Base-by-base conservation (phyloP, 2,888 invertebrate species). In the Apodemia mormo region DNA sequence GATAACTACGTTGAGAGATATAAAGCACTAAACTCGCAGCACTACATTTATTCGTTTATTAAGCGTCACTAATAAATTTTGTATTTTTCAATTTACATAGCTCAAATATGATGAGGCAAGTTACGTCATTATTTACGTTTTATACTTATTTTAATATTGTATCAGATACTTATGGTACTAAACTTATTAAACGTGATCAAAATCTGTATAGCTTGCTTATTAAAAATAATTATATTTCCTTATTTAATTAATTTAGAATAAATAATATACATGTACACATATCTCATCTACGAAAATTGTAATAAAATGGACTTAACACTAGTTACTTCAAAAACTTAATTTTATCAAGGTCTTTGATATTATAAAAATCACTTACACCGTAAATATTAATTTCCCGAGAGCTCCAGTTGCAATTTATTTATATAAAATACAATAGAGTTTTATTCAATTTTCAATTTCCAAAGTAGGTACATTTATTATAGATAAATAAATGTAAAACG, bases 191-290 rank as follows among this genome's bases (percentile, higher is more conserved):
- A 49, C 49, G 49, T 49, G 49, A 49, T 49, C 14, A 49, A 49
- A 30, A 58, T 58, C 30, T 58, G 10, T 58, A 58, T 49, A 58
- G 10, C 29, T 58, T 58, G 58, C 58, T 30, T 30, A 58, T 58
- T 58, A 30, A 58, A 30, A 58, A 58, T 22, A 58, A 30, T 58
- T 58, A 30, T 30, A 30, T 58, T 58, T 58, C 33, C 29, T 58
- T 58, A 61, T 33, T 61, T 61, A 61, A 49, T 49, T 49, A 14
- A 49, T 29, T 22, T 29, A 61, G 33, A 61, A 61, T 61, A 61
- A 61, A 61, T 61, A 61, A 61, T 61, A 61, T 61, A 61, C 58
- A 61, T 61, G 58, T 30, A 30, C 30, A 61, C 58, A 61, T 30
- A 33, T 12, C 6, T 61, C 33, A 33, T 61, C 58, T 58, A 58